A percentile compares a stretch with the other conserved stretches of the same genome.
Conservation (phyloP, 1,140 invertebrate species). For the Chironomus tepperi region DNA sequence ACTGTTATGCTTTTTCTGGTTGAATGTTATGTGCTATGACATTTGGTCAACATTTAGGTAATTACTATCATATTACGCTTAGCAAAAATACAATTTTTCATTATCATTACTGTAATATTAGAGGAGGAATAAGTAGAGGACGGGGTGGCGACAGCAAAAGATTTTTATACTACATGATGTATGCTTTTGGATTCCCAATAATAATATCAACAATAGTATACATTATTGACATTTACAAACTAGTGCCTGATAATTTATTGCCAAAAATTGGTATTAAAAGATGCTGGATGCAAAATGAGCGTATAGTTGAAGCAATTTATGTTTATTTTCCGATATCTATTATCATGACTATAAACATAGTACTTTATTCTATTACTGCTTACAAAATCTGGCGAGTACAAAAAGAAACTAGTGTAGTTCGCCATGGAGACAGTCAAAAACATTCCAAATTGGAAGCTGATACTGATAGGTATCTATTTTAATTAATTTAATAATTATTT, state of each 20-base stretch:
- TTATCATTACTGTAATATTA: constrained; percentile 3
- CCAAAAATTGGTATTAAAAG: background rate
- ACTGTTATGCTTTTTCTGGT: constrained; percentile 21
- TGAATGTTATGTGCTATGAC: constrained; percentile 26
- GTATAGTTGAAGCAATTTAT: background rate
- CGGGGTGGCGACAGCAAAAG: background rate
- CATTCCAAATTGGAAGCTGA: constrained; percentile 6
- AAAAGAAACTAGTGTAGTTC: background rate
- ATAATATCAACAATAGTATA: background rate
- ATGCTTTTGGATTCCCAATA: background rate
- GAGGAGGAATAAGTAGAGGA: background rate
- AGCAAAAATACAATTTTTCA: background rate
- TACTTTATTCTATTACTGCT: background rate
- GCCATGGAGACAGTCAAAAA: background rate
- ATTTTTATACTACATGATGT: background rate
- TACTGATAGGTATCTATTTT: constrained; percentile 11
- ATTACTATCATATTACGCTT: background rate
- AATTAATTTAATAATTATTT: too few species aligned
- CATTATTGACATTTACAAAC: background rate
- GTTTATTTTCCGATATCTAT: background rate
- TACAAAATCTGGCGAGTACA: background rate
- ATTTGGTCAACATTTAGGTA: constrained; percentile 26
- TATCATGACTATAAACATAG: background rate
- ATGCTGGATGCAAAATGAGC: background rate
- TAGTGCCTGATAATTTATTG: background rate